Evolutionary conservation across 1,140 invertebrate species (phyloP), one percentile per base, ranked within the genome.

Genomic region (Trichonephila inaurata): DNA sequence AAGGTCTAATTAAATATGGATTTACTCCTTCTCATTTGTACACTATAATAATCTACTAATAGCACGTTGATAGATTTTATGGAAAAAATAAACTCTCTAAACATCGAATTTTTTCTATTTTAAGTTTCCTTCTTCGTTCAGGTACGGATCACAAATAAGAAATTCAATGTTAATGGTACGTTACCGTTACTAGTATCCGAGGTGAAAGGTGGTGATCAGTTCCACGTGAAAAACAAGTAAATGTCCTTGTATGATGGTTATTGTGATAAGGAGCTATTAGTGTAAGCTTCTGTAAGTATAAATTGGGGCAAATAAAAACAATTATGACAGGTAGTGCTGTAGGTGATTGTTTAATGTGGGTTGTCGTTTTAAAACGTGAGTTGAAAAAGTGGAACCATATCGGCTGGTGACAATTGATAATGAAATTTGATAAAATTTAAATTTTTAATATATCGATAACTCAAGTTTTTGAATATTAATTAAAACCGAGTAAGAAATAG

Each of bases 141-240:
- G 28, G 69, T 77, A 77, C 69, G 28, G 16, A 18, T 66, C 14
- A 33, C 4, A 64, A 64, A 33, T 16, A 3, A 33, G 28, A 77
- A 77, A 77, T 77, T 77, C 69, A 77, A 77, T 77, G 69, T 33
- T 77, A 77, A 28, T 33, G 69, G 69, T 77, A 24, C 69, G 24
- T 77, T 77, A 77, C 28, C 69, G 69, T 28, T 77, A 24, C 28
- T 77, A 18, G 24, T 33, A 16, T 10, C 28, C 28, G 69, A 77
- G 69, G 69, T 77, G 28, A 77, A 77, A 77, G 3, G 51, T 51
- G 51, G 51, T 10, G 51, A 51, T 10, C 51, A 51, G 51, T 51
- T 12, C 51, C 51, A 51, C 51, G 51, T 4, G 33, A 12, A 72
- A 72, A 72, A 28, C 24, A 28, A 66, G 28, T 16, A 18, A 77